Conservation (phyloP, 2,797 vertebrate species). For the Amblyraja radiata region DNA sequence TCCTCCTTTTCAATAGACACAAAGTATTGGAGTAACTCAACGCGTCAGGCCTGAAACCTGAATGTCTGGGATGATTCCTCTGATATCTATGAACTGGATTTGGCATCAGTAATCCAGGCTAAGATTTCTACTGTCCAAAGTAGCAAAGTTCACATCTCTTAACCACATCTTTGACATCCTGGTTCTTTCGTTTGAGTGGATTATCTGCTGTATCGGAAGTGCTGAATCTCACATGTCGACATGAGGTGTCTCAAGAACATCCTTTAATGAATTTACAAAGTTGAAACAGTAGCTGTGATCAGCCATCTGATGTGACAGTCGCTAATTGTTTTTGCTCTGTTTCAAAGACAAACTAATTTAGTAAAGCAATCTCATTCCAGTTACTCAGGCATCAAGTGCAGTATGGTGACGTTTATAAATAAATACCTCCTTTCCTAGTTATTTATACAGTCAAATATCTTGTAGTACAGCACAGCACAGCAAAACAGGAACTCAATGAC, state of each 20-base stretch:
- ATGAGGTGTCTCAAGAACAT: conserved; percentile 33
- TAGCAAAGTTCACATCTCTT: conserved; percentile 28
- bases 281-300: conserved; percentile 29
- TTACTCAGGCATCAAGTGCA: not conserved
- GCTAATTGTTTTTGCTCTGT: conserved; percentile 31
- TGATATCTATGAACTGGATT: not conserved
- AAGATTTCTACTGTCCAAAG: not conserved
- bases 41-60: not conserved
- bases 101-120: not conserved
- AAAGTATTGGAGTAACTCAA: no score
- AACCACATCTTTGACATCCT: conserved; percentile 13
- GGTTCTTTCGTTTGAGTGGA: conserved; percentile 29
- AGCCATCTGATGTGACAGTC: conserved; percentile 34
- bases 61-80: not conserved
- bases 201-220: conserved; percentile 29
- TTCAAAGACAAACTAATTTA: conserved; percentile 35
- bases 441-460: not conserved
- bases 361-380: conserved; percentile 21
- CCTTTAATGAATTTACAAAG: conserved; percentile 25
- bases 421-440: not conserved
- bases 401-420: not conserved
- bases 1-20: no score
- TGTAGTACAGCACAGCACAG: not conserved
- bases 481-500: not conserved
- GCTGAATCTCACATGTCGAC: conserved; percentile 28